Evolutionary conservation across 2,113 vertebrate species (phyloP), one percentile per base, ranked within the genome.

Genomic region (Oryzias celebensis): DNA sequence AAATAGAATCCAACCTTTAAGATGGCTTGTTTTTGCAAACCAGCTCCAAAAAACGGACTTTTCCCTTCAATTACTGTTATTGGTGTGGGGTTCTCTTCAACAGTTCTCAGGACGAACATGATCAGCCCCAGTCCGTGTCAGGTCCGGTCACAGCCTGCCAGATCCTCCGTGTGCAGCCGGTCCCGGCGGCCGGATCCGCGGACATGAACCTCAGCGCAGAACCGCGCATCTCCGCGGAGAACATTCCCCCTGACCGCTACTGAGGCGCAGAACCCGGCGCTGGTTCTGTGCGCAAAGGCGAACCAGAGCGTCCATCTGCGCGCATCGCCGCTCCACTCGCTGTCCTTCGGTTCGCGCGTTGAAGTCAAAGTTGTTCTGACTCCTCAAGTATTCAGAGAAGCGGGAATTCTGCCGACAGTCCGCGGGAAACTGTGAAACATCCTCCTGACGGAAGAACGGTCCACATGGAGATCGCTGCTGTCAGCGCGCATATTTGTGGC

Each of bases 71-170:
- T 44, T 72, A 76, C 78, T 84, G 66, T 47, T 64, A 81, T 82
- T 65, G 81, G 86, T 89, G 77, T 64, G 58, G 59, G 71, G 43
- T 20, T 20, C 20, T 68, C 56, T 75, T 71, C 66, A 80, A 84
- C 80, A 79, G 82, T 78, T 74, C 71, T 74, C 47, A 48, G 60
- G 52, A 63, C 75, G 74, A 76, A 82, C 77, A 81, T 70, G 80
- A 70, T 90, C 88, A 91, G 60, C 89, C 87, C 87, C 91, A 87
- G 88, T 90, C 90, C 13, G 85, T 79, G 84, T 90, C 85, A 71
- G 86, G 86, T 84, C 85, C 90, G 73, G 77, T 86, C 83, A 77
- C 78, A 73, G 76, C 58, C 71, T 58, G 65, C 88, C 85, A 79
- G 8, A 77, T 43, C 73, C 81, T 63, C 77, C 72, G 77, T 53